These are phyloP conservation scores for Luehdorfia chinensis DNA, from an alignment of 1,140 invertebrate species.

Conservation along the genomic window DNA sequence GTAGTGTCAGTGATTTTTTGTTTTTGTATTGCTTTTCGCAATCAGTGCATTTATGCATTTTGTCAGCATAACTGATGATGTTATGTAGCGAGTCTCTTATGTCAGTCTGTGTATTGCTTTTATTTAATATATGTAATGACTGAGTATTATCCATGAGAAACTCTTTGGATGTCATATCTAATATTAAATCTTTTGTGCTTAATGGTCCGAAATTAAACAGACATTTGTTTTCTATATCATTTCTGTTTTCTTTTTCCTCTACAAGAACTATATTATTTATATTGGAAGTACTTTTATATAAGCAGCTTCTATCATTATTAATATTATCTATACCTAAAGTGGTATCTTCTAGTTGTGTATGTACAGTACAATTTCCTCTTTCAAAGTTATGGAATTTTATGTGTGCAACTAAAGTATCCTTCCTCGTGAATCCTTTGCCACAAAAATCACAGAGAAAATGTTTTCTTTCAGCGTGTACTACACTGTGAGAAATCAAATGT, in stretches of 20 bases:
- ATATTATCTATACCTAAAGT: no score
- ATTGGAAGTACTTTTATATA: no score
- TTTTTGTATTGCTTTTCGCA: conserved; percentile 11
- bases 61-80: no score
- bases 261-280: background rate
- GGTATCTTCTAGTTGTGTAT: no score
- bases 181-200: background rate
- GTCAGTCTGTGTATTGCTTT: background rate
- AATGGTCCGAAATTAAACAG: conserved; percentile 1
- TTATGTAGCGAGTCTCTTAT: background rate
- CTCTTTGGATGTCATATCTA: background rate
- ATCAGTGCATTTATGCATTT: background rate
- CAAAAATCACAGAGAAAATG: conserved; percentile 11
- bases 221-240: background rate
- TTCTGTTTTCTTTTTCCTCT: conserved; percentile 4
- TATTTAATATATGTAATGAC: background rate
- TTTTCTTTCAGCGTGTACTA: conserved; percentile 1
- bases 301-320: no score
- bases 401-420: conserved; percentile 6
- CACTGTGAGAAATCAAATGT: conserved; percentile 1
- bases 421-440: conserved; percentile 7
- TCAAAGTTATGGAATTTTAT: conserved; percentile 6
- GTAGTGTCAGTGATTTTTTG: conserved; percentile 5
- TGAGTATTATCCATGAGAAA: no score
- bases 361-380: no score